A percentile compares a stretch with the other conserved stretches of the same genome.
Evolutionary conservation across 2,113 vertebrate species (phyloP).

Genomic region (Galeopterus variegatus): DNA sequence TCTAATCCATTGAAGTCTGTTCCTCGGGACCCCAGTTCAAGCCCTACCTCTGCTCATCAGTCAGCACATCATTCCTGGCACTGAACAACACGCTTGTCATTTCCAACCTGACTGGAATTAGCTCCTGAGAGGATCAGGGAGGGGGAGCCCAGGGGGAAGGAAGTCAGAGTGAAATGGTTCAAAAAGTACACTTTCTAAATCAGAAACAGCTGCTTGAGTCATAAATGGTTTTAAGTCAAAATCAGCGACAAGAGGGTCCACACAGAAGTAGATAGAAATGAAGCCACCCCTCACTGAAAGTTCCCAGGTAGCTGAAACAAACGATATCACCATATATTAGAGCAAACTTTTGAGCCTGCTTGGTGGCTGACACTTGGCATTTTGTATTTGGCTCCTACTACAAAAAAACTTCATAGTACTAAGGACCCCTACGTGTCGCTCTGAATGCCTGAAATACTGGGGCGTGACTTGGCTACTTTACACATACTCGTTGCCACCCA

Average conservation of each 20-base stretch:
- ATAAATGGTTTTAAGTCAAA: slow-evolving; percentile 86
- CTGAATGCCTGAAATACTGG: background rate
- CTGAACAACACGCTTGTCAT: slow-evolving; percentile 85
- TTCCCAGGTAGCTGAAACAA: slow-evolving; percentile 81
- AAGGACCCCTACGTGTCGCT: slow-evolving; percentile 59
- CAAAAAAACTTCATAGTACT: slow-evolving; percentile 53
- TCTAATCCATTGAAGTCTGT: slow-evolving; percentile 82
- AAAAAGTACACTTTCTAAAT: slow-evolving; percentile 86
- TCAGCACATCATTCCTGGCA: slow-evolving; percentile 86
- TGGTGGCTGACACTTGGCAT: slow-evolving; percentile 75
- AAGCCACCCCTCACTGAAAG: slow-evolving; percentile 65
- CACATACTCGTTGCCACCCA: slow-evolving; percentile 6
- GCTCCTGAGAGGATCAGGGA: slow-evolving; percentile 69
- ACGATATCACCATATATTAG: slow-evolving; percentile 50
- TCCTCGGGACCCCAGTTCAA: slow-evolving; percentile 85
- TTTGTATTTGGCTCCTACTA: slow-evolving; percentile 73
- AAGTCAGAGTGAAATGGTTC: slow-evolving; percentile 79
- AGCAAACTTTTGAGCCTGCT: slow-evolving; percentile 76
- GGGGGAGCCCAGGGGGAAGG: slow-evolving; percentile 46
- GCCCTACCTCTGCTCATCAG: slow-evolving; percentile 86
- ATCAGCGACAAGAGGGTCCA: slow-evolving; percentile 79
- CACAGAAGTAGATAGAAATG: slow-evolving; percentile 79
- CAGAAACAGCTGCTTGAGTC: slow-evolving; percentile 88
- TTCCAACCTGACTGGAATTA: slow-evolving; percentile 86
- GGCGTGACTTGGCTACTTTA: slow-evolving; percentile 59